Evolutionary conservation across 2,113 vertebrate genomes (phyloP).

Genomic region (Oncorhynchus clarkii): DNA sequence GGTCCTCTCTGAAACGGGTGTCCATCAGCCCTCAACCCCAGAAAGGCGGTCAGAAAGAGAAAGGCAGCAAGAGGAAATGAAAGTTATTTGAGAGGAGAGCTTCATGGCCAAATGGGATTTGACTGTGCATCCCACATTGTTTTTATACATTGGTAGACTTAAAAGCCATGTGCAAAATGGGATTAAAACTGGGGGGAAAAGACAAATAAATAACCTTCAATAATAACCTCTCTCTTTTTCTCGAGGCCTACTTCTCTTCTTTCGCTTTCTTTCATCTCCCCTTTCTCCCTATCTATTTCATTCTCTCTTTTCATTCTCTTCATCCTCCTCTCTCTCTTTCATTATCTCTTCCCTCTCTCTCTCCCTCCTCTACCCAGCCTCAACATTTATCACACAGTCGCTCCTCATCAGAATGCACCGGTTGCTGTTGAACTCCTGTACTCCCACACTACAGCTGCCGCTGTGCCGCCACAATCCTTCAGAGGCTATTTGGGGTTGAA

Average conservation of each 20-base stretch:
- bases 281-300: slow-evolving; percentile 20
- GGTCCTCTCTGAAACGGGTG: no score
- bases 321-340: slow-evolving; percentile 33
- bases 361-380: slow-evolving; percentile 9
- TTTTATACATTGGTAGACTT: slow-evolving; percentile 78
- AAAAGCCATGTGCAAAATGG: slow-evolving; percentile 80
- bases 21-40: no score
- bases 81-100: slow-evolving; percentile 73
- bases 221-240: slow-evolving; percentile 18
- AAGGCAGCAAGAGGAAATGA: slow-evolving; percentile 60
- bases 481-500: slow-evolving; percentile 64
- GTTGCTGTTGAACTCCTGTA: slow-evolving; percentile 28
- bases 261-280: slow-evolving; percentile 39
- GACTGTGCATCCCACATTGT: slow-evolving; percentile 75
- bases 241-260: background rate
- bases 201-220: slow-evolving; percentile 74
- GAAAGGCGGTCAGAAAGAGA: background rate
- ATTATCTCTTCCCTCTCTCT: slow-evolving; percentile 34
- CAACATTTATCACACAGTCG: no score
- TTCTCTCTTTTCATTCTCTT: slow-evolving; percentile 33
- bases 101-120: slow-evolving; percentile 78
- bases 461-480: slow-evolving; percentile 44
- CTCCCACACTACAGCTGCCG: slow-evolving; percentile 37
- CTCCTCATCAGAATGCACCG: slow-evolving; percentile 45
- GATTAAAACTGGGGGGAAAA: slow-evolving; percentile 70